Evolutionary conservation across 2,797 vertebrate species (phyloP).

Genomic region (Anabacerthia variegaticeps): DNA sequence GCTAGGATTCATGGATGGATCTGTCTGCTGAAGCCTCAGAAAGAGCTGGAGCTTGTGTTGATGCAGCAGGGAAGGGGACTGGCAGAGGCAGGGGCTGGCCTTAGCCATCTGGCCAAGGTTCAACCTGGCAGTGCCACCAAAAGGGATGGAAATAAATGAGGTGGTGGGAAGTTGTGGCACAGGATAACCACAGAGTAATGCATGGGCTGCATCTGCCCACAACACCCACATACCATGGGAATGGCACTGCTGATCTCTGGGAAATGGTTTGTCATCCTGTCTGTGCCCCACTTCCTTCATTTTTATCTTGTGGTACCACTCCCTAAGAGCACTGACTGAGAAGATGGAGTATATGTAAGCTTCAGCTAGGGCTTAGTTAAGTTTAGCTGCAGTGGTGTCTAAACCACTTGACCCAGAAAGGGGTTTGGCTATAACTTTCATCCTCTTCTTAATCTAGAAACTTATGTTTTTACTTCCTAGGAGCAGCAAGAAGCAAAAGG

Average conservation of each 20-base stretch:
- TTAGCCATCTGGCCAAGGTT: background rate
- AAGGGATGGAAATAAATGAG: background rate
- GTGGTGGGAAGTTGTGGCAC: background rate
- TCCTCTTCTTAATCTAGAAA: background rate
- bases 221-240: background rate
- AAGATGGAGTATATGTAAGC: background rate
- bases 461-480: background rate
- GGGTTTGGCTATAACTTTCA: background rate
- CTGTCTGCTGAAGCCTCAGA: background rate
- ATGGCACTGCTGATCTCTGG: background rate
- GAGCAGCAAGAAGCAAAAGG: background rate
- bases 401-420: background rate
- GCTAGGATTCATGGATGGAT: background rate
- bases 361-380: background rate
- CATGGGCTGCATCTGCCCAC: background rate
- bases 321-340: background rate
- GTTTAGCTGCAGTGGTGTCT: background rate
- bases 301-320: background rate
- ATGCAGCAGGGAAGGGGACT: background rate
- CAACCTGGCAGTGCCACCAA: background rate
- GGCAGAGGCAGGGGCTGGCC: background rate
- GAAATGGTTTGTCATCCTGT: background rate
- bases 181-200: background rate
- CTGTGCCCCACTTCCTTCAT: background rate
- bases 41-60: background rate